phyloP scores from a whole-genome alignment of 2,113 vertebrate genomes.

The Oceanodroma tethys region DNA sequence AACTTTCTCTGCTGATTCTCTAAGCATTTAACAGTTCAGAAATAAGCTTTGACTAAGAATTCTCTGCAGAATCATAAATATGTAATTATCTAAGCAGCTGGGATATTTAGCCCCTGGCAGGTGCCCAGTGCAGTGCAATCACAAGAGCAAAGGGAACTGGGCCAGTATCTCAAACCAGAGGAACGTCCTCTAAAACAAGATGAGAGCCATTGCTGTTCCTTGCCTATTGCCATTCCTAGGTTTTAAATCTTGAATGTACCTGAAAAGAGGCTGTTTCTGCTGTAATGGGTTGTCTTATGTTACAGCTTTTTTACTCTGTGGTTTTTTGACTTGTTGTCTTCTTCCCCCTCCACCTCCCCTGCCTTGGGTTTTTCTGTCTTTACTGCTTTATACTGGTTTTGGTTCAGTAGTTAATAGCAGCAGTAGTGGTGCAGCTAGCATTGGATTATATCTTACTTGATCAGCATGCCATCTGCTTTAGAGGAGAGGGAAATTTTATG shows the following conservation, averaged over 20 bases:
- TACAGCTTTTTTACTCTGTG: background rate
- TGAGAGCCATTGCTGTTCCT: background rate
- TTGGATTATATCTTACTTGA: background rate
- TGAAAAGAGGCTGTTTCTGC: background rate
- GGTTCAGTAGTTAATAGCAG: background rate
- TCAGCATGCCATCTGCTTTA: conserved; percentile 13
- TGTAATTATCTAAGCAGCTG: background rate
- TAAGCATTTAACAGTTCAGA: background rate
- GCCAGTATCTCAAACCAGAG: background rate
- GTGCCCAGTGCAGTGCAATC: background rate
- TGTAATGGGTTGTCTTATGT: background rate
- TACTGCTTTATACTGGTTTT: background rate
- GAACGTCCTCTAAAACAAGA: background rate
- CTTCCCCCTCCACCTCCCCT: background rate
- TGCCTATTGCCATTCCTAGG: background rate
- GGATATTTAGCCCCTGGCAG: conserved; percentile 34
- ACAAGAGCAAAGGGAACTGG: background rate
- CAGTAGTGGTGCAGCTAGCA: background rate
- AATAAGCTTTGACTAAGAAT: conserved; percentile 44
- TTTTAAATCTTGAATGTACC: background rate
- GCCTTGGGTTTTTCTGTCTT: background rate
- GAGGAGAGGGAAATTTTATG: background rate
- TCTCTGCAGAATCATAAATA: conserved; percentile 54
- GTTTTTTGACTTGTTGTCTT: background rate
- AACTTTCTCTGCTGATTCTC: conserved; percentile 9